Base-by-base conservation (phyloP, 2,888 invertebrate genomes). In the Deilephila porcellus region DNA sequence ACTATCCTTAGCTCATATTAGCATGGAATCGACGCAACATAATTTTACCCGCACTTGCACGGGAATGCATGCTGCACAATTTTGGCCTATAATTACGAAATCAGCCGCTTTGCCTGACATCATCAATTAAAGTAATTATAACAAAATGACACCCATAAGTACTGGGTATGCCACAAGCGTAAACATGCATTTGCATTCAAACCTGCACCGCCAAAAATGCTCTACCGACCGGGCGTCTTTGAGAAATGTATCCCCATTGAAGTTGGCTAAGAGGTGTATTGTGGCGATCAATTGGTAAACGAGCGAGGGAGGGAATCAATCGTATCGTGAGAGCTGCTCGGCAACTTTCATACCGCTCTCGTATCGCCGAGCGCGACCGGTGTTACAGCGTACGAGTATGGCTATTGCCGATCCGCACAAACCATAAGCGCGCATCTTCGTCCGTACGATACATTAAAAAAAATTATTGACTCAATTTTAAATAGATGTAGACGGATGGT, bases 271-370 rank as follows among this genome's bases (percentile, higher is more conserved):
- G 20, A 25, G 67, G 45, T 20, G 25, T 45, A 67, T 45, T 14
- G 17, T 37, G n/a, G 25, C 14, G 45, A 72, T 67, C 64, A 37
- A 56, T 67, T 67, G 71, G 45, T 71, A 52, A 74, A 74, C 71
- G 52, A 64, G 56, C 64, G 71, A 83, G 81, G 82, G 84, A 85
- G 86, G 78, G 88, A 88, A 89, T 89, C 90, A 88, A 89, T 88
- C 84, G 84, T 79, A 81, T 74, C 86, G 88, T 86, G 90, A 92
- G 93, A 93, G 91, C 88, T 88, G 87, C 88, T 80, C 81, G 81
- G 85, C 92, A 91, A 93, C 93, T 93, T 93, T 93, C 93, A 86
- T 91, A 87, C 76, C 85, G 88, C 86, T 90, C 89, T 90, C 86
- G 87, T 90, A 88, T 88, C 86, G 86, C 83, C 85, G 80, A 77